phyloP scores from a whole-genome alignment of 2,888 invertebrate species.

The Cataglyphis altisquamis region DNA sequence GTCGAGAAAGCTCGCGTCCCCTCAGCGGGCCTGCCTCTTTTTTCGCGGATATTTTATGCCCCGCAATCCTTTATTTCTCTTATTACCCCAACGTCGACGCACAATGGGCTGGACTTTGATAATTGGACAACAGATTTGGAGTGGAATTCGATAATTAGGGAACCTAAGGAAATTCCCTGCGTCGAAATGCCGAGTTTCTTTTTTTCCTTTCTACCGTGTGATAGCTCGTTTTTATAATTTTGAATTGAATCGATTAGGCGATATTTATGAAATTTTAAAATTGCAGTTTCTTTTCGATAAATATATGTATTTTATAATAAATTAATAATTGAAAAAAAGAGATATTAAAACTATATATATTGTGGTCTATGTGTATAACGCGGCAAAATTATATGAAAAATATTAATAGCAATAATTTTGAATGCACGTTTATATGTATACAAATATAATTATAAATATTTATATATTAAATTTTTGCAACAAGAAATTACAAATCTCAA shows the following conservation, averaged over 20 bases:
- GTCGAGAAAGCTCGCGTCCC: slow-evolving; percentile 54
- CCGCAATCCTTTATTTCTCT: slow-evolving; percentile 60
- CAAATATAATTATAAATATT: not conserved
- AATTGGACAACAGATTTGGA: slow-evolving; percentile 52
- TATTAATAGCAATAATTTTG: not conserved
- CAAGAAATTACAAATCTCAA: not conserved
- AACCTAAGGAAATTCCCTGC: slow-evolving; percentile 36
- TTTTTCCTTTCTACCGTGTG: not conserved
- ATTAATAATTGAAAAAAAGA: not conserved
- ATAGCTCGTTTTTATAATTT: not conserved
- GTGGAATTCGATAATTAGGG: slow-evolving; percentile 58
- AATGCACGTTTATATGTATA: not conserved
- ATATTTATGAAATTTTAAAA: not conserved
- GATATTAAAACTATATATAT: not conserved
- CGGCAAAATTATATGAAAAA: not conserved
- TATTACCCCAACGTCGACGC: slow-evolving; percentile 56
- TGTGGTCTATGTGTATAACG: not conserved
- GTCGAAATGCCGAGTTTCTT: not conserved
- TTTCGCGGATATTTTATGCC: slow-evolving; percentile 58
- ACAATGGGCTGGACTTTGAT: slow-evolving; percentile 60
- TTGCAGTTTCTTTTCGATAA: not conserved
- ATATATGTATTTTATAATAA: not conserved
- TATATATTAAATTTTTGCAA: not conserved
- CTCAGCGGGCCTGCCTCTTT: slow-evolving; percentile 32
- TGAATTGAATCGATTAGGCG: not conserved